Conservation (phyloP, 2,113 vertebrate genomes). For the Stictonetta naevosa region DNA sequence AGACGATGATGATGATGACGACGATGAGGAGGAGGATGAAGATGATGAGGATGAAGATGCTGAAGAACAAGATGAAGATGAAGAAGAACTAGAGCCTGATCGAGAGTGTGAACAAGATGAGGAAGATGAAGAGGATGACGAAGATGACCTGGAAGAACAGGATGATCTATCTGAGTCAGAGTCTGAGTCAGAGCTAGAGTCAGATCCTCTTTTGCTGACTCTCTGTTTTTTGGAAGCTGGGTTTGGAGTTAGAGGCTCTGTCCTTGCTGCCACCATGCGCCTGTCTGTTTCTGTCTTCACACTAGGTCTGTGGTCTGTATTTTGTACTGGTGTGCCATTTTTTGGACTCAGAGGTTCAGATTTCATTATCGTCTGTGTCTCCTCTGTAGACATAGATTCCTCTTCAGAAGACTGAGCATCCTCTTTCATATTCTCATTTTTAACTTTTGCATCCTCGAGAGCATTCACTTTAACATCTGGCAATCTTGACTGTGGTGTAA, state of each 20-base stretch:
- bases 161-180: slow-evolving; percentile 92
- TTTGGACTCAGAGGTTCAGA: slow-evolving; percentile 82
- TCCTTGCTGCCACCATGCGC: slow-evolving; percentile 93
- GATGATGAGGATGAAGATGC: slow-evolving; percentile 81
- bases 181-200: slow-evolving; percentile 89
- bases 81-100: slow-evolving; percentile 89
- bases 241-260: slow-evolving; percentile 93
- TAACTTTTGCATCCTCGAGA: slow-evolving; percentile 77
- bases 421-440: slow-evolving; percentile 82
- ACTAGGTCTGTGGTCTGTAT: slow-evolving; percentile 81
- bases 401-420: slow-evolving; percentile 86
- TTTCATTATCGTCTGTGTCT: slow-evolving; percentile 75
- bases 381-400: slow-evolving; percentile 80
- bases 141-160: slow-evolving; percentile 93
- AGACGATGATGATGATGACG: slow-evolving; percentile 92
- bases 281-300: slow-evolving; percentile 78
- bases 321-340: slow-evolving; percentile 77
- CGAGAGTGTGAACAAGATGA: slow-evolving; percentile 92
- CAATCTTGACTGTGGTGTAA: slow-evolving; percentile 75
- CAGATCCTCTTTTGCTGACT: slow-evolving; percentile 79
- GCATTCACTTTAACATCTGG: slow-evolving; percentile 78
- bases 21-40: slow-evolving; percentile 88
- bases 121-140: slow-evolving; percentile 88
- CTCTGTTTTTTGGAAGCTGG: slow-evolving; percentile 90
- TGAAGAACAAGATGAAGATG: slow-evolving; percentile 84